Base-by-base conservation (phyloP, 2,888 invertebrate genomes). In the Megalurothrips usitatus region DNA sequence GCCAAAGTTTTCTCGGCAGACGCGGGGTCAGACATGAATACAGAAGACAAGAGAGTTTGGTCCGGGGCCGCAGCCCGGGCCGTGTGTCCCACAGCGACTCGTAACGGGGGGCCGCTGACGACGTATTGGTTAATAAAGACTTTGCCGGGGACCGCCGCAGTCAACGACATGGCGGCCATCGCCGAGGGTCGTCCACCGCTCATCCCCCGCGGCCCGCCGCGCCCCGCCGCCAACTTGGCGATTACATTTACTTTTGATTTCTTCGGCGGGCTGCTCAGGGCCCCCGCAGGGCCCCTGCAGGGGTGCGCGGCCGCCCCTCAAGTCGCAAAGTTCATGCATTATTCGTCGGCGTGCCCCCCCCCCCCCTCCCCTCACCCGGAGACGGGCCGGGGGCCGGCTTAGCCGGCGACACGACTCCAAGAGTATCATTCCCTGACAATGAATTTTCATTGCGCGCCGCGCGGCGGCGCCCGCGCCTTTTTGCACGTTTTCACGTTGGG, bases 311-410 rank as follows among this genome's bases (percentile, higher is more conserved):
- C 2, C 14, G 34, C 6, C 58, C 14, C 11, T 17, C 19, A 23
- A 68, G 68, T 68, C 68, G 68, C 68, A n/a, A 68, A 68, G 68
- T 68, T 68, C 23, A 68, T 68, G 68, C 68, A 68, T 68, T 23
- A 68, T 68, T 68, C 58, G 6, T 68, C 23, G 68, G 68, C 68
- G 23, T 11, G 23, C 9, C 68, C 23, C 9, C 23, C 58, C 58
- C 58, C 19, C 1, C 58, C 58, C 12, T 17, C 17, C 58, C 58
- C 14, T 17, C 17, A 17, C 58, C 58, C 19, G 17, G 58, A n/a
- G 58, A 14, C 17, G 58, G 58, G 58, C 19, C 11, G 58, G 58
- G 68, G 23, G 8, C n/a, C 63, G 23, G 68, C 68, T 68, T 58
- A 58, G 58, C 58, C 58, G 17, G 14, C 68, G 68, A 68, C 68